Evolutionary conservation across 2,113 vertebrate species (phyloP), one percentile per base, ranked within the genome.

Genomic region (Pionites leucogaster): DNA sequence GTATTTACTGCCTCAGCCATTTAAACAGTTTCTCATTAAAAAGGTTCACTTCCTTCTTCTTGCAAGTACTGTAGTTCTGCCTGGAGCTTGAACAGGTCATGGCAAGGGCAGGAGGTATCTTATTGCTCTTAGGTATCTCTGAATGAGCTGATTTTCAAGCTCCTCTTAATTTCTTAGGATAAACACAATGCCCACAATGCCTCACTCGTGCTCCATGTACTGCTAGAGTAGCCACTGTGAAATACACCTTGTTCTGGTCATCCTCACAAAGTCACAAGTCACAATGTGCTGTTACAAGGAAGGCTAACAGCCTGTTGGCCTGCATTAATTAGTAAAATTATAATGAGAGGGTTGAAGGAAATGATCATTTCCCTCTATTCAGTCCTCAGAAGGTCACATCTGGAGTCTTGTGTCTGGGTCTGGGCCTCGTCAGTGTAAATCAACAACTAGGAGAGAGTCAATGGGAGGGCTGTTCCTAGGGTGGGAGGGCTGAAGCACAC

Each of bases 1-100:
- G 10, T 59, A n/a, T 90, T 93, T 94, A 90, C 41, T 46, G 47
- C 37, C 47, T 82, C 78, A 84, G 53, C 22, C 49, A 12, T 77
- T 82, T 91, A 53, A 91, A 69, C 14, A 57, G 16, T 41, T 87
- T 85, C 74, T 95, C 74, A 88, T 90, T 95, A 79, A 85, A 92
- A 95, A 53, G 49, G 19, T 9, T 95, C 53, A 29, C 46, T 77
- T 74, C 52, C 52, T 70, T 39, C 52, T 72, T 83, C 67, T 67
- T 82, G 29, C 55, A 68, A 76, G 74, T 95, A 55, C 57, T 92
- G 72, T 52, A 76, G 28, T 28, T 82, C 67, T 91, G 49, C 67
- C 67, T 67, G 75, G 52, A 67, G 75, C 63, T 91, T 72, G 44
- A n/a, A 85, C 19, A 68, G 46, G 83, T 91, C 46, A 84, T 4